Base-by-base conservation (phyloP, 2,888 invertebrate species). In the Lochmaea crataegi region DNA sequence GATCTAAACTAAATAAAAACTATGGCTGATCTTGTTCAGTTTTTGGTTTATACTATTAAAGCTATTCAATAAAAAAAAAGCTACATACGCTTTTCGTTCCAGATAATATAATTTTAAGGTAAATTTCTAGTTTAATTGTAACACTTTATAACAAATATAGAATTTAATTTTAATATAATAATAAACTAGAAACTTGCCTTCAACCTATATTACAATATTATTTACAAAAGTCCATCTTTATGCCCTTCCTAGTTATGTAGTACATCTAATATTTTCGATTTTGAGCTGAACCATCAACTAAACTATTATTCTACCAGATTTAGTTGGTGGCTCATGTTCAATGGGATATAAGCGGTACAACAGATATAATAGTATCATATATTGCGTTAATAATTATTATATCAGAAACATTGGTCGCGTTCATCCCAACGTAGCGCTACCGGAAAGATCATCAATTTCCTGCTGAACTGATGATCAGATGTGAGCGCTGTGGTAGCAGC, bases 1-100 rank as follows among this genome's bases (percentile, higher is more conserved):
- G 64, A 57, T 72, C 61, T 72, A 71, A 61, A 73, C 60, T 68
- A 63, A 73, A 57, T 51, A 56, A 74, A 71, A 71, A 64, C 63
- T 56, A 12, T 63, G 41, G 70, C 77, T 77, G 77, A 76, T 77
- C 75, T 65, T 71, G 66, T 51, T 53, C 77, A 77, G 77, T 71
- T 71, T 75, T 77, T 66, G 60, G 48, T 66, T 75, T 67, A 48
- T 57, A 63, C 51, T 63, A 69, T 61, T 42, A 22, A 68, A 70
- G 70, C 70, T 22, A 41, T n/a, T 63, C 3, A 41, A 63, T 42
- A 22, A 41, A 45, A 32, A 45, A 32, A 41, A 42, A 63, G 61
- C 61, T 63, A 63, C 42, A 38, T 38, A 38, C 16, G 32, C 38
- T 60, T n/a, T 38, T 5, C 38, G n/a, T 14, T 60, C 16, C 26